Evolutionary conservation across 2,797 vertebrate genomes (phyloP), one percentile per base, ranked within the genome.

Genomic region (Ataeniobius toweri): DNA sequence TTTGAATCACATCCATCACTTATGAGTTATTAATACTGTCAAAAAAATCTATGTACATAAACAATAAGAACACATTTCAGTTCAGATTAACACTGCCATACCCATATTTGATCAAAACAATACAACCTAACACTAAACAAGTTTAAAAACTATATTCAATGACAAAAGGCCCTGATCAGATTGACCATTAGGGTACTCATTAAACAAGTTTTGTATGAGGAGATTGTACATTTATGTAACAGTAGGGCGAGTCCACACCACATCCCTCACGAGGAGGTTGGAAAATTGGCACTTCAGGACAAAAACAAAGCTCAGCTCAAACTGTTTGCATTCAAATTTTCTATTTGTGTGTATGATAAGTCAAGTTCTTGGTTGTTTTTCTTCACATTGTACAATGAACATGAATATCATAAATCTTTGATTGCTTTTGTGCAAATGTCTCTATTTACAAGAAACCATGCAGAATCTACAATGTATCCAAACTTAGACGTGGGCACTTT

Each of bases 401-500:
- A 31, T 70, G 56, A 77, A 48, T 59, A 3, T 69, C 24, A 26
- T 26, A 51, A 70, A 51, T 75, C 24, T 81, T 71, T 78, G 71
- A 63, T 74, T 61, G 68, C 36, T 82, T 56, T 67, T 4, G 31
- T 80, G 73, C 75, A 70, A 65, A 46, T 73, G 68, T 89, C 83
- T 82, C 63, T 89, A 79, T 81, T 59, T 86, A 88, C 85, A 86
- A 77, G 51, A 61, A 31, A 70, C 68, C 78, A 50, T 26, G 7
- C 22, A 59, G 70, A 48, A 69, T 63, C 58, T 14, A 36, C 3
- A 36, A 22, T 18, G n/a, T 39, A 2, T 59, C 51, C 74, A 3
- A 5, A 26, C 83, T 96, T 94, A 99, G 81, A 99, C 98, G 2
- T 99, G 97, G 8, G 98, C 98, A 0, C 97, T 99, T 92, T 99